Conservation (phyloP, 2,113 vertebrate genomes). For the Phylloscopus trochiloides region DNA sequence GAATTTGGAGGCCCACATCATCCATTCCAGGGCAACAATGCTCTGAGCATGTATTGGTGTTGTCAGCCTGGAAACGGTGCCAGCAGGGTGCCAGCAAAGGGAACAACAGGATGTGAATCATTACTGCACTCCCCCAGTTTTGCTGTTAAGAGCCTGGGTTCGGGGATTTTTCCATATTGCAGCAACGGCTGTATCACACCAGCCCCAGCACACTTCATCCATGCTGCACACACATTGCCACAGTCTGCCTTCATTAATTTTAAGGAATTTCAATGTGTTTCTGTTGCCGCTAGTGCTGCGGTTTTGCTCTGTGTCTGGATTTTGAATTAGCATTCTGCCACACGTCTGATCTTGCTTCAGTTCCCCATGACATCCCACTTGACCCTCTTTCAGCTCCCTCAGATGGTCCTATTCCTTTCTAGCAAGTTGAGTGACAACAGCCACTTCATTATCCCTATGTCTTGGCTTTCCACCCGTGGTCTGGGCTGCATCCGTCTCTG, state of each 20-base stretch:
- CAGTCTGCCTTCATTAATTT: neutral
- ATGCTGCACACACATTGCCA: neutral
- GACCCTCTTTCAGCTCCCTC: neutral
- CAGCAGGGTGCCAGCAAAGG: neutral
- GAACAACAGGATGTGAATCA: slow-evolving; percentile 15
- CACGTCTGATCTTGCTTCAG: neutral
- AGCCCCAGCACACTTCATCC: neutral
- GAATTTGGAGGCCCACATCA: neutral
- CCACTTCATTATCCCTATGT: slow-evolving; percentile 5
- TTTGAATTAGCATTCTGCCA: neutral
- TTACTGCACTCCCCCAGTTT: neutral
- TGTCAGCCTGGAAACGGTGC: neutral
- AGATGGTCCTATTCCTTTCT: neutral
- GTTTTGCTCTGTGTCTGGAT: neutral
- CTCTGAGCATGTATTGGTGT: neutral
- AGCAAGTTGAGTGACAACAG: neutral
- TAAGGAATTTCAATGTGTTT: neutral
- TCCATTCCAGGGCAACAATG: neutral
- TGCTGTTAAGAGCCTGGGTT: neutral
- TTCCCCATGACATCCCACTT: neutral
- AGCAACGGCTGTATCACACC: neutral
- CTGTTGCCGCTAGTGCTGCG: rapidly evolving
- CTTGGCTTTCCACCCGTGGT: neutral
- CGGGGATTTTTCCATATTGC: neutral
- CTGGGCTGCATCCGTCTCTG: slow-evolving; percentile 78